phyloP scores from a whole-genome alignment of 2,888 invertebrate species.

The Strigamia maritima region DNA sequence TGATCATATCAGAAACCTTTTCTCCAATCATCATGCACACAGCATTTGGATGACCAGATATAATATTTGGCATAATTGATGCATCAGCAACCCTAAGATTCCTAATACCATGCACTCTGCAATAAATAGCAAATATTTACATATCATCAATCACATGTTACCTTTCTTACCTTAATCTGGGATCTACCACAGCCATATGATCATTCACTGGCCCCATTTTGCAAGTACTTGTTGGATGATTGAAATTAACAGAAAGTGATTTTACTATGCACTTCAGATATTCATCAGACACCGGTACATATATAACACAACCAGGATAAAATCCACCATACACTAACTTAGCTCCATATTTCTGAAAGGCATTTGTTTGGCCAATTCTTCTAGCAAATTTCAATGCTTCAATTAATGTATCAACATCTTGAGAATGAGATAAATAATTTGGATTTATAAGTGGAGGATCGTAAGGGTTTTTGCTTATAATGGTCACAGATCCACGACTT shows the following conservation, averaged over 20 bases:
- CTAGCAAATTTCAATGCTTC: conserved; percentile 34
- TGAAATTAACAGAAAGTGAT: not conserved
- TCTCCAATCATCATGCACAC: not conserved
- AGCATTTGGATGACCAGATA: not conserved
- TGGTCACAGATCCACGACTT: conserved; percentile 51
- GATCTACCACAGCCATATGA: conserved; percentile 40
- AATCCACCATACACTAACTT: not conserved
- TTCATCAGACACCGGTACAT: no score
- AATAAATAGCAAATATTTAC: no score
- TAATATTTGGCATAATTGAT: not conserved
- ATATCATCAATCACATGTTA: not conserved
- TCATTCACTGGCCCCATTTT: conserved; percentile 40
- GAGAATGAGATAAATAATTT: conserved; percentile 53
- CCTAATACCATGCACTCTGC: not conserved
- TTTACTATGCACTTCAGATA: not conserved
- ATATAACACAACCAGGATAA: not conserved
- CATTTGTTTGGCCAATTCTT: not conserved
- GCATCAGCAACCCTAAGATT: not conserved
- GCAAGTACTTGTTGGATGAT: conserved; percentile 36
- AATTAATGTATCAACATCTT: conserved; percentile 46
- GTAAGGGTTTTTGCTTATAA: conserved; percentile 53
- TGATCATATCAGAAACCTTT: not conserved
- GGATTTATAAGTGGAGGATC: conserved; percentile 55
- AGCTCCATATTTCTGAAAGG: not conserved
- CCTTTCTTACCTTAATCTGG: conserved; percentile 34